phyloP scores from a whole-genome alignment of 2,888 invertebrate genomes.

The Drosophila merina region DNA sequence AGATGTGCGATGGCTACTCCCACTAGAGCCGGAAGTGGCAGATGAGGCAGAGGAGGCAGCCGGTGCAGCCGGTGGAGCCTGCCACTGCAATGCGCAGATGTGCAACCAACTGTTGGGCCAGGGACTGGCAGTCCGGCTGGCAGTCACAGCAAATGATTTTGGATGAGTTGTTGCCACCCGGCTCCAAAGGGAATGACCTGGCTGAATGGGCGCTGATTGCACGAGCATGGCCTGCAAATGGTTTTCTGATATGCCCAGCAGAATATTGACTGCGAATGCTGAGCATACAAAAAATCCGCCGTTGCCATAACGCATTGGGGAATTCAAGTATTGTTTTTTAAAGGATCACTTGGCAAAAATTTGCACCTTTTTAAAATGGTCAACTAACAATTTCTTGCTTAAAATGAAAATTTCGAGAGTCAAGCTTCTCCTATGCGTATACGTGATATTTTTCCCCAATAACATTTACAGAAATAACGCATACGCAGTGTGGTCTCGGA shows the following conservation, averaged over 20 bases:
- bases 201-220: conserved; percentile 46
- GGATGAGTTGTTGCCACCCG: conserved; percentile 33
- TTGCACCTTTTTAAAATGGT: too few relatives aligned
- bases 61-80: conserved; percentile 3
- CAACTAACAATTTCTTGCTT: too few relatives aligned
- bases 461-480: neutral
- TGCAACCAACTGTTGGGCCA: conserved; percentile 75
- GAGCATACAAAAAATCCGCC: conserved; percentile 14
- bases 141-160: conserved; percentile 1
- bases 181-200: conserved; percentile 41
- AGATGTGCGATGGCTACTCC: conserved; percentile 19
- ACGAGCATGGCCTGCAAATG: conserved; percentile 24
- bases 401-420: neutral
- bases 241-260: conserved; percentile 23
- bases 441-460: neutral
- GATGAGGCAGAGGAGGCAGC: conserved; percentile 17
- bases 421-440: neutral
- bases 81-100: conserved; percentile 48
- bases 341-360: conserved; percentile 12
- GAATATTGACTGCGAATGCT: conserved; percentile 23
- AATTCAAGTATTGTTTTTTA: neutral
- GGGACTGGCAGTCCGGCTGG: conserved; percentile 9
- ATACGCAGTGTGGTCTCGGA: neutral
- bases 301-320: conserved; percentile 12
- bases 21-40: conserved; percentile 7